These are phyloP conservation scores for Corvus hawaiiensis DNA, from an alignment of 2,113 vertebrate species.

Conservation along the genomic window DNA sequence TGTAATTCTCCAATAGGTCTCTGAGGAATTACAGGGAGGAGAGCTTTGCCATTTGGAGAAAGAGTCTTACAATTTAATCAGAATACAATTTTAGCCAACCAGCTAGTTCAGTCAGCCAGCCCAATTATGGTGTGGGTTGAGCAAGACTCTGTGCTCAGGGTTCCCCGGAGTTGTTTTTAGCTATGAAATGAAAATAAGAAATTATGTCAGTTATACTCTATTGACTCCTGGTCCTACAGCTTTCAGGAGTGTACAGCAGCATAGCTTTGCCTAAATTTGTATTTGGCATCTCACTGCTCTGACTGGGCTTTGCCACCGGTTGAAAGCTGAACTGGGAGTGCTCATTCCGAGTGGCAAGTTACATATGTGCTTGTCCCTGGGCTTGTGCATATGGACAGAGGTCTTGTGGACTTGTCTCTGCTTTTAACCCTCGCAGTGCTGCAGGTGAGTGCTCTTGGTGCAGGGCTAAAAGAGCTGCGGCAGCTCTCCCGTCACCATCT, in stretches of 20 bases:
- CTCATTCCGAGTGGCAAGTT: not conserved
- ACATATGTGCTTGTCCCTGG: not conserved
- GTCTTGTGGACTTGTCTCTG: not conserved
- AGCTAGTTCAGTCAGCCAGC: not conserved
- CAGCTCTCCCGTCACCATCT: not conserved
- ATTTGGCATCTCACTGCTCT: not conserved
- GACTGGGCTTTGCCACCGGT: not conserved
- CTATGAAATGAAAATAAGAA: slow-evolving; percentile 51
- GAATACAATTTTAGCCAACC: slow-evolving; percentile 13
- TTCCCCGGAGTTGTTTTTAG: slow-evolving; percentile 22
- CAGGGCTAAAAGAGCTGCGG: not conserved
- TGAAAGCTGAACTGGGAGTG: not conserved
- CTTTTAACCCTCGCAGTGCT: not conserved
- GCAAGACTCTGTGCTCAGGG: slow-evolving; percentile 5
- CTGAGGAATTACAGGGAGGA: not conserved
- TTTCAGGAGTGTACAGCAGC: not conserved
- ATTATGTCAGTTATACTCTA: slow-evolving; percentile 7
- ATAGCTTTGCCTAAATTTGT: not conserved
- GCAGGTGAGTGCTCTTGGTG: not conserved
- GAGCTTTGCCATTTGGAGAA: slow-evolving; percentile 24
- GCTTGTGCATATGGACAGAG: not conserved
- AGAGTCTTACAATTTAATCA: slow-evolving; percentile 32
- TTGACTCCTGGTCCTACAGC: not conserved
- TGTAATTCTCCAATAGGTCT: not conserved
- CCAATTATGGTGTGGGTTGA: slow-evolving; percentile 30